Conservation (phyloP, 2,113 vertebrate species). For the Eonycteris spelaea region DNA sequence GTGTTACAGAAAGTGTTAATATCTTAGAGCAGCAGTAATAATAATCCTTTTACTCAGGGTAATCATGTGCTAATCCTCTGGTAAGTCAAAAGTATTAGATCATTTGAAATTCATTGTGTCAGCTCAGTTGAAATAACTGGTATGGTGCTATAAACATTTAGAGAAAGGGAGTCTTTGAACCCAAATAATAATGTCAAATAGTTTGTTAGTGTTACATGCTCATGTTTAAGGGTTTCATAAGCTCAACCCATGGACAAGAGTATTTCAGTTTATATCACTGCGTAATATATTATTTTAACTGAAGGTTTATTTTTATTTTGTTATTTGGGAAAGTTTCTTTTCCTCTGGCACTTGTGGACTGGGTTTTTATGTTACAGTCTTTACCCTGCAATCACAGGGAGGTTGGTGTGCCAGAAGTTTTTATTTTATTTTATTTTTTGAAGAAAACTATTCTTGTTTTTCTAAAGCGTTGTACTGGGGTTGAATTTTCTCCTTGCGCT, state of each 20-base stretch:
- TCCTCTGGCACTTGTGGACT: conserved; percentile 55
- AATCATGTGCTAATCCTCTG: conserved; percentile 86
- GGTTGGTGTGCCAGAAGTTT: not conserved
- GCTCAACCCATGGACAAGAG: conserved; percentile 68
- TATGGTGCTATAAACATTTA: conserved; percentile 75
- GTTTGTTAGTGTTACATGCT: conserved; percentile 73
- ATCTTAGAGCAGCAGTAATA: conserved; percentile 81
- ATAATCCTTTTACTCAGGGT: conserved; percentile 81
- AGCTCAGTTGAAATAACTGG: conserved; percentile 77
- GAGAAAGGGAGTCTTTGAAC: conserved; percentile 74
- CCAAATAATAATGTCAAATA: conserved; percentile 77
- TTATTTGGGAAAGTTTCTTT: conserved; percentile 74
- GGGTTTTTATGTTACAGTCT: conserved; percentile 63
- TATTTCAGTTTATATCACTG: conserved; percentile 66
- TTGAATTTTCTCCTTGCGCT: conserved; percentile 1
- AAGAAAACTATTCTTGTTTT: conserved; percentile 16
- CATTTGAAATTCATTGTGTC: conserved; percentile 83
- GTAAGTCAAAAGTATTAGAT: conserved; percentile 83
- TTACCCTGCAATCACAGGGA: conserved; percentile 42
- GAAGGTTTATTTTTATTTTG: conserved; percentile 77
- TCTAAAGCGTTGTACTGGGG: not conserved
- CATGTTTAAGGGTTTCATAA: conserved; percentile 69
- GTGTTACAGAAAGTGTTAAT: conserved; percentile 83
- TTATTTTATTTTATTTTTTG: not conserved
- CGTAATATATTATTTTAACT: conserved; percentile 67